Percentiles rank a stretch among this genome's conserved stretches.
These are phyloP conservation scores for Psammodynastes pulverulentus DNA, from an alignment of 2,113 vertebrate species.

Conservation along the genomic window DNA sequence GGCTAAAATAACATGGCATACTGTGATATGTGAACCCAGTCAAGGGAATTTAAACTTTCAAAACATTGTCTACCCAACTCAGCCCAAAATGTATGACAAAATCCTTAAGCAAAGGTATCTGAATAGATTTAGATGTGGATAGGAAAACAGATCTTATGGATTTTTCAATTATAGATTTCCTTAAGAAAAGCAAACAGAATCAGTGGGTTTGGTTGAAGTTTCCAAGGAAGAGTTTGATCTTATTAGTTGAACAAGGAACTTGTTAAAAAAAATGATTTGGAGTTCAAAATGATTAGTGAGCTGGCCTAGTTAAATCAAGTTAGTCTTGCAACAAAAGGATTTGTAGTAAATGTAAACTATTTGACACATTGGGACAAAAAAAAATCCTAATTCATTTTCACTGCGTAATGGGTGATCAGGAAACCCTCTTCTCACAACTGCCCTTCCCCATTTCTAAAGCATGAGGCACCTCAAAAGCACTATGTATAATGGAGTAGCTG, in stretches of 20 bases:
- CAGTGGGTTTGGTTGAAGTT: not conserved
- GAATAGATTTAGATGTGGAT: not conserved
- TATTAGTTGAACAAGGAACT: not conserved
- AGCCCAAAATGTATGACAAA: not conserved
- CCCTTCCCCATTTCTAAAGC: not conserved
- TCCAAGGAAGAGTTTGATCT: not conserved
- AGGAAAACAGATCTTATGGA: not conserved
- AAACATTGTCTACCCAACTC: not conserved
- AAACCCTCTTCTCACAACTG: not conserved
- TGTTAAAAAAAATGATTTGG: not conserved
- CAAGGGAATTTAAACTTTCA: not conserved
- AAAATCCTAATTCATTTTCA: not conserved
- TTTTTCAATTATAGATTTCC: not conserved
- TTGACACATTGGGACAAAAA: not conserved
- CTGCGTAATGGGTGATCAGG: not conserved
- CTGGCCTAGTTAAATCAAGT: not conserved
- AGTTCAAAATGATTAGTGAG: not conserved
- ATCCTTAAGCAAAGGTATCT: not conserved
- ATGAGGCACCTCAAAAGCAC: not conserved
- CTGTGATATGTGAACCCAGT: not conserved
- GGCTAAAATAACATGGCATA: not conserved
- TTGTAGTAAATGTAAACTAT: not conserved
- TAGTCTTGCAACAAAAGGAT: not conserved
- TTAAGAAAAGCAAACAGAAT: not conserved
- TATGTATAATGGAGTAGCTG: not conserved